Conservation (phyloP, 2,888 invertebrate genomes). For the Drosophila picticornis region DNA sequence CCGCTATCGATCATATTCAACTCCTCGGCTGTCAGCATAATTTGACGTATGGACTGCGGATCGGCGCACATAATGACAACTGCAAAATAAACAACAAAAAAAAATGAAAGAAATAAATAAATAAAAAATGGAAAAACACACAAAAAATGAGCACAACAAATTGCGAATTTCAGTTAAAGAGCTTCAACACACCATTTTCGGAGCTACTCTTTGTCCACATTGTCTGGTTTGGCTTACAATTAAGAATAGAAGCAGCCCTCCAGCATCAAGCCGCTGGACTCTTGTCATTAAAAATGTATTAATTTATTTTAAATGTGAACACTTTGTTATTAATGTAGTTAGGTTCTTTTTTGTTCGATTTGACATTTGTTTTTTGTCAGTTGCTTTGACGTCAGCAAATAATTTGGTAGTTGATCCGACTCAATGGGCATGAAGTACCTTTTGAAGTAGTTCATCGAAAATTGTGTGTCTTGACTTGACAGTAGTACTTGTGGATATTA, state of each 20-base stretch:
- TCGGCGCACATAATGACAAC: constrained; percentile 98
- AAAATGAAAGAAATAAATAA: not conserved
- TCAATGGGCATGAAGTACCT: constrained; percentile 23
- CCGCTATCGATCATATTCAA: constrained; percentile 98
- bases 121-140: not conserved
- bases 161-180: constrained; percentile 28
- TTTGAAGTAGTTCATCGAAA: constrained; percentile 10
- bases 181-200: constrained; percentile 5
- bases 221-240: constrained; percentile 27
- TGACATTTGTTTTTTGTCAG: constrained; percentile 36
- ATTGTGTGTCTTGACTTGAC: constrained; percentile 11
- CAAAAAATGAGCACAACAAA: constrained; percentile 29
- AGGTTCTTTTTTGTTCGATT: not conserved
- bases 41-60: constrained; percentile 94
- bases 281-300: constrained; percentile 71
- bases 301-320: constrained; percentile 53
- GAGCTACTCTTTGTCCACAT: constrained; percentile 9
- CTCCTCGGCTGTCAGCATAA: constrained; percentile 97
- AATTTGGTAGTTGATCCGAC: constrained; percentile 22
- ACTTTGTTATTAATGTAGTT: constrained; percentile 11
- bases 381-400: constrained; percentile 63
- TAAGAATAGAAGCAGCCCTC: constrained; percentile 30
- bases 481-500: constrained; percentile 3
- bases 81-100: constrained; percentile 88
- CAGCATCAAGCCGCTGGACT: constrained; percentile 16